A percentile compares a stretch with the other conserved stretches of the same genome.
Evolutionary conservation across 2,888 invertebrate species (phyloP).

Genomic region (Luffia ferchaultella): DNA sequence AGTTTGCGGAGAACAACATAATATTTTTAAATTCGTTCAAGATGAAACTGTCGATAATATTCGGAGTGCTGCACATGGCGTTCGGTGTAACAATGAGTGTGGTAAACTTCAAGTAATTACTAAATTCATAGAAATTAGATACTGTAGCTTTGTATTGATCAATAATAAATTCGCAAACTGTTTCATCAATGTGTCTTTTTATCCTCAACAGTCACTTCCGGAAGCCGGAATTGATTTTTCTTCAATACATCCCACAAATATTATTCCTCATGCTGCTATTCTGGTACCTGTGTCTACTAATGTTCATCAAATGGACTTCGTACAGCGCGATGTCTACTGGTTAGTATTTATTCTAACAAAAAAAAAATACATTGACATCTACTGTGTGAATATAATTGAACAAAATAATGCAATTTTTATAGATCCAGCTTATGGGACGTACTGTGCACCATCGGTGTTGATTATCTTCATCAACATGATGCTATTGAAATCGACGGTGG

Average conservation of each 20-base stretch:
- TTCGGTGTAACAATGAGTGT: constrained; percentile 74
- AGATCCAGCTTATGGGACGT: constrained; percentile 51
- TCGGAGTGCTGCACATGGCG: constrained; percentile 78
- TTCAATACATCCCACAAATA: constrained; percentile 76
- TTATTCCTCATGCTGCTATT: constrained; percentile 73
- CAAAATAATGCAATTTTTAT: no score
- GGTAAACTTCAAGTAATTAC: constrained; percentile 68
- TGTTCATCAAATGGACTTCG: constrained; percentile 76
- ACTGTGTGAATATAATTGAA: no score
- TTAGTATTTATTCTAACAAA: constrained; percentile 17
- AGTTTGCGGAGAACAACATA: constrained; percentile 71
- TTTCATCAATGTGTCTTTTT: constrained; percentile 4
- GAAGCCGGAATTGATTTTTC: constrained; percentile 52
- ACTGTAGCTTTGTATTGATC: not conserved
- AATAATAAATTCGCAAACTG: not conserved
- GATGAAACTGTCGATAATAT: constrained; percentile 77
- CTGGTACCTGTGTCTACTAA: constrained; percentile 71
- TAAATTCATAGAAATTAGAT: constrained; percentile 57
- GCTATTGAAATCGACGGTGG: constrained; percentile 59
- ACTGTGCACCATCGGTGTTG: constrained; percentile 79
- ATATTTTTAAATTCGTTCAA: constrained; percentile 78
- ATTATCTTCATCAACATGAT: constrained; percentile 87
- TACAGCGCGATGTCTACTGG: constrained; percentile 52
- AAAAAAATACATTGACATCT: not conserved
- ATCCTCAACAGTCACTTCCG: constrained; percentile 51